A percentile compares a stretch with the other conserved stretches of the same genome.
Evolutionary conservation across 2,797 vertebrate genomes (phyloP).

Genomic region (Lerista edwardsae): DNA sequence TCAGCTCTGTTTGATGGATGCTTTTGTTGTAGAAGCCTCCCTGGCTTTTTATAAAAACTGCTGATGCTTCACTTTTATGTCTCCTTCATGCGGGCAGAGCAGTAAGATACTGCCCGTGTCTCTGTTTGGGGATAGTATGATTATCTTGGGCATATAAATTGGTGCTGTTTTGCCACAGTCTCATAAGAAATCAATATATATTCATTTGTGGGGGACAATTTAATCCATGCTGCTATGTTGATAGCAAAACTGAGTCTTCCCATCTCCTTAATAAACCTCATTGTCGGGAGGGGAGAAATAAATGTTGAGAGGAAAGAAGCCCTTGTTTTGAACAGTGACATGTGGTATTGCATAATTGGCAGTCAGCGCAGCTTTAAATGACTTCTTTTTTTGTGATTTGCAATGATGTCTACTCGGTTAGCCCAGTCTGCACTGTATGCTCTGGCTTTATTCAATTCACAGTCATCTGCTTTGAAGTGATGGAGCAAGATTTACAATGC

Average conservation of each 20-base stretch:
- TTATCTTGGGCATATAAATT: constrained; percentile 31
- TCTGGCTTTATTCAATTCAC: neutral
- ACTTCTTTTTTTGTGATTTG: constrained; percentile 27
- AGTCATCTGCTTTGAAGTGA: neutral
- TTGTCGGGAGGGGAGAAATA: constrained; percentile 50
- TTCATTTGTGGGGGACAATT: constrained; percentile 42
- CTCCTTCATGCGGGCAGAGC: constrained; percentile 16
- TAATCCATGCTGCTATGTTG: constrained; percentile 53
- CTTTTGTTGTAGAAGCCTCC: constrained; percentile 30
- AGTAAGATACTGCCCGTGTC: constrained; percentile 41
- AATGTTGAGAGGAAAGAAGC: constrained; percentile 24
- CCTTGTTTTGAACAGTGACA: constrained; percentile 23
- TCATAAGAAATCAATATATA: constrained; percentile 45
- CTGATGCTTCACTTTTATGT: constrained; percentile 45
- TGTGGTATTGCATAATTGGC: constrained; percentile 52
- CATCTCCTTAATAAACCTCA: constrained; percentile 55
- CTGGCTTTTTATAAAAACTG: constrained; percentile 56
- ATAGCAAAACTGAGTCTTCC: constrained; percentile 46
- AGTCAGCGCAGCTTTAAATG: constrained; percentile 42
- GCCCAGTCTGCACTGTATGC: neutral
- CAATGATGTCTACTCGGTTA: constrained; percentile 36
- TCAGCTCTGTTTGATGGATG: constrained; percentile 20
- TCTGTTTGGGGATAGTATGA: constrained; percentile 23
- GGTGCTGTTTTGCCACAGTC: constrained; percentile 40
- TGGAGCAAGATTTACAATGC: neutral